A percentile compares a stretch with the other conserved stretches of the same genome.
Conservation (phyloP, 2,888 invertebrate species). For the Drosophila ezoana region DNA sequence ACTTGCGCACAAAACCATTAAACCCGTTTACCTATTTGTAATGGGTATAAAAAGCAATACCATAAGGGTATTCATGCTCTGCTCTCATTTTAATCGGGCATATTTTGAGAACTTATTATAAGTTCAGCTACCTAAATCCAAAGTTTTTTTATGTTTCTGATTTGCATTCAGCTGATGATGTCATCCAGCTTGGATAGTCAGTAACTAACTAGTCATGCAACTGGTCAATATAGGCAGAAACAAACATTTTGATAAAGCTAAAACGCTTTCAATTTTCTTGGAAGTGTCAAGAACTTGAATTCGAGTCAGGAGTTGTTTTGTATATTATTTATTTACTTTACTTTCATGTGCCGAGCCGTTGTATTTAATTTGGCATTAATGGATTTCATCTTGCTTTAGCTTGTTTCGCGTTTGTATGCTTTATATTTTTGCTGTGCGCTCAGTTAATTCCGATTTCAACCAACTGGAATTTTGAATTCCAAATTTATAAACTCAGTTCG, state of each 20-base stretch:
- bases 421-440: constrained; percentile 15
- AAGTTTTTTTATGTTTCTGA: background rate
- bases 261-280: constrained; percentile 53
- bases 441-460: constrained; percentile 38
- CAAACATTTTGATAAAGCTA: background rate
- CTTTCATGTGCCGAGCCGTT: background rate
- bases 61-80: no score
- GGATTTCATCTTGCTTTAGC: constrained; percentile 40
- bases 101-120: background rate
- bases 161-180: constrained; percentile 6
- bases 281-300: constrained; percentile 64
- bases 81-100: no score
- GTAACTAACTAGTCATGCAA: constrained; percentile 25
- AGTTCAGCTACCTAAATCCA: background rate
- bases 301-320: constrained; percentile 13
- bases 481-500: constrained; percentile 5
- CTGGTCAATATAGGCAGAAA: constrained; percentile 16
- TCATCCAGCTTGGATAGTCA: background rate
- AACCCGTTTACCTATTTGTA: no score
- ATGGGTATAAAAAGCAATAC: no score
- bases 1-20: no score
- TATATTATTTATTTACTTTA: background rate
- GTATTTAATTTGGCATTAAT: constrained; percentile 23
- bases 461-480: constrained; percentile 45
- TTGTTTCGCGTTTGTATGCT: constrained; percentile 32